Base-by-base conservation (phyloP, 2,888 invertebrate genomes). In the Teinopalpus imperialis region DNA sequence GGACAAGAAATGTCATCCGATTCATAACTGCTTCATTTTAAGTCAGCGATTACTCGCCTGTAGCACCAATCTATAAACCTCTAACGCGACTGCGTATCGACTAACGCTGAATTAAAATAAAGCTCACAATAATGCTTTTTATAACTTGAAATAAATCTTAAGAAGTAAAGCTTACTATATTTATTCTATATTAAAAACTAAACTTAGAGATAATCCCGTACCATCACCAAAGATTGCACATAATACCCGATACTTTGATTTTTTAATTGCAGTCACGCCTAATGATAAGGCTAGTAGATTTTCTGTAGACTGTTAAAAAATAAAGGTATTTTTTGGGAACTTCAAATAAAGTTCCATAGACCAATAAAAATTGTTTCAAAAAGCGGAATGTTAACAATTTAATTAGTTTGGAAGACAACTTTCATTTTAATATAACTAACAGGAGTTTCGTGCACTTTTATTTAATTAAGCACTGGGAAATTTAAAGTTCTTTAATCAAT, bases 161-260 rank as follows among this genome's bases (percentile, higher is more conserved):
- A 48, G 50, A 53, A 54, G 64, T 75, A 74, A 59, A 59, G 23
- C 66, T 77, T 76, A 63, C 58, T 53, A 54, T 44, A 31, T 53
- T 66, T 66, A 69, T 46, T 57, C 68, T 77, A 74, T 62, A 64
- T 69, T 80, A 78, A 52, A 23, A 52, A 29, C 61, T 74, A 75
- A 57, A 61, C 81, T 82, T 86, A 86, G 30, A 53, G 58, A 57
- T 83, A 82, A 73, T 79, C 90, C 88, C 86, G 85, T 85, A 90
- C 91, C 93, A 90, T 91, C 92, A 92, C 93, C 92, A 92, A 90
- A 86, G 93, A 94, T 94, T 94, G 94, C 94, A 94, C 94, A 93
- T 93, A 91, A 91, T 93, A 93, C 94, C 94, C 94, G 93, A 94
- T 92, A 91, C 90, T 90, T 90, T 89, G 89, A 87, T 90, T 89